Base-by-base conservation (phyloP, 2,888 invertebrate genomes). In the Eudemis profundana region DNA sequence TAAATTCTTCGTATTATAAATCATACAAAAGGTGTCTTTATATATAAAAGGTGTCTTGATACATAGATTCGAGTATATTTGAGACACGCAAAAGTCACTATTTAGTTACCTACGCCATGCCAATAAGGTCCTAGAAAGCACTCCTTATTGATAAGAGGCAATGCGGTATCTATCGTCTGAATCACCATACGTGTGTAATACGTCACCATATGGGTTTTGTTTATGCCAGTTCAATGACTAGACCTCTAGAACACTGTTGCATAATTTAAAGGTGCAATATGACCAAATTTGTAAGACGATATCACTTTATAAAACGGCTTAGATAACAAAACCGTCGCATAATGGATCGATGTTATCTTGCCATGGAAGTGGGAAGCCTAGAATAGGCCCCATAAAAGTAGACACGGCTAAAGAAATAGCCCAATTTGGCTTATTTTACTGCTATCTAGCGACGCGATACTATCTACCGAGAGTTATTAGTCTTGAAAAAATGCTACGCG, bases 351-450 rank as follows among this genome's bases (percentile, higher is more conserved):
- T 81, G 72, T 71, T 78, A 84, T 81, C 78, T 67, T 66, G 66
- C 71, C 68, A 70, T 66, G 72, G 69, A 80, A 78, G 75, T 78
- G 78, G 77, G 75, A 78, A 78, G 77, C 74, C 78, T 74, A 75
- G 70, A 77, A 85, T 81, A 78, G 73, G 73, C 74, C 73, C 82
- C 74, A 85, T 86, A 85, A 87, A 86, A 79, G 73, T 75, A 75
- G 79, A 76, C 79, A 75, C 69, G 74, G 74, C 72, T 75, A 78
- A 81, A 82, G 80, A 76, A 82, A 87, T 83, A 83, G 82, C 77
- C 83, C 86, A 89, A 89, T 89, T 89, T 87, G 83, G 85, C 82
- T 83, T 84, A 86, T 85, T 88, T 87, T 83, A 89, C 85, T 84
- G 85, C 85, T 82, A 85, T 85, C 85, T 82, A 79, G 78, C 75